phyloP scores from a whole-genome alignment of 2,888 invertebrate species.

The Xanthorhoe designata region DNA sequence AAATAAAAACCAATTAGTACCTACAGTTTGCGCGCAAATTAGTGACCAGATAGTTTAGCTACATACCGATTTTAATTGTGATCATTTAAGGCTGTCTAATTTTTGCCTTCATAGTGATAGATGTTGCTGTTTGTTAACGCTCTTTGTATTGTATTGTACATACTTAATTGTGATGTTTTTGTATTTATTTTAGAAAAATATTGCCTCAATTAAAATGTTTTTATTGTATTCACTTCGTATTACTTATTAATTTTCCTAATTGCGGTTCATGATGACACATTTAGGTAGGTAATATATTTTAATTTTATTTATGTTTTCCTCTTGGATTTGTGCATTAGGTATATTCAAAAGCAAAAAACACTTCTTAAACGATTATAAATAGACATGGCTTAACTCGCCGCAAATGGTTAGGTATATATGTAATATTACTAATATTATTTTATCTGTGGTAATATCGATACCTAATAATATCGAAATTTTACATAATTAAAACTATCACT shows the following conservation, averaged over 20 bases:
- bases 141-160: conserved; percentile 43
- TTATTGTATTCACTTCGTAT: conserved; percentile 25
- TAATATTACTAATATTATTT: no score
- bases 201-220: conserved; percentile 40
- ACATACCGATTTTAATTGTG: conserved; percentile 47
- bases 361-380: no score
- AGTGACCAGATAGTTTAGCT: conserved; percentile 27
- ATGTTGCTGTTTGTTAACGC: conserved; percentile 36
- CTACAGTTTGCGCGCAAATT: no score
- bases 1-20: no score
- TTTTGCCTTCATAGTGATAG: conserved; percentile 44
- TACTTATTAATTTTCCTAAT: conserved; percentile 8
- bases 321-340: background rate
- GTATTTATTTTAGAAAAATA: conserved; percentile 47
- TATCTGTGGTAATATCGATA: no score
- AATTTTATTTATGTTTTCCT: no score
- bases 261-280: background rate
- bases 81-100: conserved; percentile 57
- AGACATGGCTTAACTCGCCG: no score
- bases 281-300: no score
- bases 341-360: no score
- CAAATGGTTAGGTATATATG: no score
- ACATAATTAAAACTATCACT: no score
- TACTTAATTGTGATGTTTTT: conserved; percentile 42
- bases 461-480: no score